Base-by-base conservation (phyloP, 2,113 vertebrate species). In the Dicerorhinus sumatrensis region DNA sequence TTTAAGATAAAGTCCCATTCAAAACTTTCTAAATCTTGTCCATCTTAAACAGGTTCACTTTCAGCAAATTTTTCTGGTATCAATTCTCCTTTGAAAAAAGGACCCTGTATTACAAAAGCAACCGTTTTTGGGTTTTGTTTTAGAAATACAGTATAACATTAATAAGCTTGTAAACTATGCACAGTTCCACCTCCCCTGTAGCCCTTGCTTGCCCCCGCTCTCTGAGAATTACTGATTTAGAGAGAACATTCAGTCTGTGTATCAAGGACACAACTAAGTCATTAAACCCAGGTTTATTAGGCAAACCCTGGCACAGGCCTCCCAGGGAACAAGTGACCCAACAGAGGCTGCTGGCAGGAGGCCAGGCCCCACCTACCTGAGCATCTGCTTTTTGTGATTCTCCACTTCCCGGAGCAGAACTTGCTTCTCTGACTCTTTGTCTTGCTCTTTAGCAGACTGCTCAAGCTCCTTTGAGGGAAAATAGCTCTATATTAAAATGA, bases 331-430 rank as follows among this genome's bases (percentile, higher is more conserved):
- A n/a, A n/a, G 33, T 0, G 25, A 21, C 21, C n/a, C 25, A 27
- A 69, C 8, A 25, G 29, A 87, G 76, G 70, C 12, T 7, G 2
- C 56, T 7, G 69, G 56, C 13, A 4, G 67, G 77, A 31, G 56
- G 39, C 69, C 60, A 73, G 23, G 29, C 23, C 90, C 13, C 8
- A 94, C 98, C 95, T 97, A 99, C 99, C 99, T 99, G 86, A 99
- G 98, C 99, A 99, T 99, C 98, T 99, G 99, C 93, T 99, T 99
- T 83, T 99, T 99, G 96, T 99, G 99, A 87, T 99, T 99, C 80
- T 99, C 99, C 75, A 99, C 99, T 80, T 99, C 99, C 91, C 98
- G 98, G 42, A 99, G 98, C 46, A 99, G 95, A 27, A 97, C 92
- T 72, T 99, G 99, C 73, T 99, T 99, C 96, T 99, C 99, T 0